A percentile compares a stretch with the other conserved stretches of the same genome.
phyloP scores from a whole-genome alignment of 1,140 invertebrate species.

The Temnothorax curvispinosus region DNA sequence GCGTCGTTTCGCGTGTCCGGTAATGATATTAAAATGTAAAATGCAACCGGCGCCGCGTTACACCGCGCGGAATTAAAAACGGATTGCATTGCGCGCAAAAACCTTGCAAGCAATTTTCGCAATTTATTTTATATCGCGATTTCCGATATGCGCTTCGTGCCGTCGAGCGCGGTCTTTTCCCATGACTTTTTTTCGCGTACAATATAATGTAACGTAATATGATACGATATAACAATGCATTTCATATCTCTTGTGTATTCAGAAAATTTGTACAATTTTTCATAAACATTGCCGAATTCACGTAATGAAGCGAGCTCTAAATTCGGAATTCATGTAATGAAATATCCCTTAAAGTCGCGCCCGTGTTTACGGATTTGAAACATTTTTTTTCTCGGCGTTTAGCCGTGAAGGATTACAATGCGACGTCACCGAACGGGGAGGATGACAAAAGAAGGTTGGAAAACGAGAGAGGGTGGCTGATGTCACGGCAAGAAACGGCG shows the following conservation, averaged over 20 bases:
- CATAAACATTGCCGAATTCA: neutral
- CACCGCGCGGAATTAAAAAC: constrained; percentile 47
- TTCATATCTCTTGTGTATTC: constrained; percentile 18
- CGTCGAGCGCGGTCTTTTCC: neutral
- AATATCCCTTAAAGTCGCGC: neutral
- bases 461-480: constrained; percentile 53
- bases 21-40: constrained; percentile 59
- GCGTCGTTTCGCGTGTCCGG: constrained; percentile 36
- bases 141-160: constrained; percentile 12
- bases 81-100: constrained; percentile 29
- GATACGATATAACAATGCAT: constrained; percentile 8
- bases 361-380: constrained; percentile 1
- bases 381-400: neutral
- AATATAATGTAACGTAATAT: neutral
- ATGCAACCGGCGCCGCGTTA: constrained; percentile 43
- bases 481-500: constrained; percentile 66
- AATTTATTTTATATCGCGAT: constrained; percentile 39
- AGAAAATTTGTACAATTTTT: constrained; percentile 17
- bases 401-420: constrained; percentile 2
- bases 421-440: constrained; percentile 19
- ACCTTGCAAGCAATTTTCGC: constrained; percentile 40
- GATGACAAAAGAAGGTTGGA: constrained; percentile 46
- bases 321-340: neutral
- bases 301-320: neutral
- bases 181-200: constrained; percentile 14